Base-by-base conservation (phyloP, 2,113 vertebrate genomes). In the Aegithalos caudatus region DNA sequence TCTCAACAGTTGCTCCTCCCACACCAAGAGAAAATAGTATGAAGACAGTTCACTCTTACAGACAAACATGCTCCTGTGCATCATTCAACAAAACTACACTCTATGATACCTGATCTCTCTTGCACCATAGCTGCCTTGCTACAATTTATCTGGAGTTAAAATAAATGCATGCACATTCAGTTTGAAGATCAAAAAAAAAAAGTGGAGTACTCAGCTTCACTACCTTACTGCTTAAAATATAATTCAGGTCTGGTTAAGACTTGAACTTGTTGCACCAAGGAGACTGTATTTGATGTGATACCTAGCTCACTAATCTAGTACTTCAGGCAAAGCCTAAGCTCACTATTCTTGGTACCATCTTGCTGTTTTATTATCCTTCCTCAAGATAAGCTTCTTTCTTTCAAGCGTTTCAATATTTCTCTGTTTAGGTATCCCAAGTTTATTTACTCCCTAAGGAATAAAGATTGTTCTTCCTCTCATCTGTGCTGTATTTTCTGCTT, bases 361-460 rank as follows among this genome's bases (percentile, higher is more conserved):
- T 94, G 76, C 76, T 88, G 92, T 82, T 95, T 96, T 96, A 96
- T 86, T 95, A 94, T 96, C 92, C 93, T 96, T 88, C 76, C 82
- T 93, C 85, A 94, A 96, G 80, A 88, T 95, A 94, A 96, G 90
- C 93, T 90, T 64, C 90, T 96, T 96, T 96, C 82, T 94, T 95
- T 94, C 80, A 93, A 94, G 61, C 0, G 0, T 95, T 94, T 79
- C 80, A 93, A 61, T 93, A 96, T 92, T 95, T 96, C 88, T 93
- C 67, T 81, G 56, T 76, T 86, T 88, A 90, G 85, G 67, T 92
- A 90, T 92, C 88, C 94, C 76, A 90, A 88, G 72, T 83, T 92
- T 92, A 90, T 95, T 91, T 95, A 92, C 90, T 95, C 82, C 79
- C 76, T 73, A 40, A 60, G 60, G 90, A 96, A 93, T 66, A 90